Percentiles rank a stretch among this genome's conserved stretches.
Evolutionary conservation across 2,888 invertebrate species (phyloP).

Genomic region (Aspidapion aeneum): DNA sequence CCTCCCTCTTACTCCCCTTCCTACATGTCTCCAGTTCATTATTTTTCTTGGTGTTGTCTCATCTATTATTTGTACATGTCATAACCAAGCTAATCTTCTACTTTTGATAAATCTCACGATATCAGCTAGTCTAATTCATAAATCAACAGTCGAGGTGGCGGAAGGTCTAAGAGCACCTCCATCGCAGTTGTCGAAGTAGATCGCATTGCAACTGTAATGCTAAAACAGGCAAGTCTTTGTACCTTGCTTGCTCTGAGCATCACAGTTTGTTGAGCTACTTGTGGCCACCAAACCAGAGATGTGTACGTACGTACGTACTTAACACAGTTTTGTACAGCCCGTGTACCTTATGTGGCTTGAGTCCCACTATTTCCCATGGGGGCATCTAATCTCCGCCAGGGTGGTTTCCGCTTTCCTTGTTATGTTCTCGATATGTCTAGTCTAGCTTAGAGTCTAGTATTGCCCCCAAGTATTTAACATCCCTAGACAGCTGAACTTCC

Average conservation of each 20-base stretch:
- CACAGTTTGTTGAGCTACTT: neutral
- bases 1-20: too few species aligned
- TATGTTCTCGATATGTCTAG: neutral
- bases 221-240: neutral
- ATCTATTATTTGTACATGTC: too few species aligned
- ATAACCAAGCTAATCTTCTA: too few species aligned
- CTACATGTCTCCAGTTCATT: too few species aligned
- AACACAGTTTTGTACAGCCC: neutral
- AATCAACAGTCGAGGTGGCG: too few species aligned
- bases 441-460: neutral
- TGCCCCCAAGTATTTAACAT: neutral
- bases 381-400: neutral
- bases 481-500: neutral
- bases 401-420: neutral
- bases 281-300: neutral
- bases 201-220: neutral
- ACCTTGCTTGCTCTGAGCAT: neutral
- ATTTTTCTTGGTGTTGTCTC: too few species aligned
- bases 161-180: neutral
- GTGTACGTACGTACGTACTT: neutral
- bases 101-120: too few species aligned
- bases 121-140: too few species aligned
- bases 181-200: neutral
- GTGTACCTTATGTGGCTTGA: neutral
- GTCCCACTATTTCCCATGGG: neutral